Evolutionary conservation across 2,113 vertebrate species (phyloP), one percentile per base, ranked within the genome.

Genomic region (Dissostichus mawsoni): DNA sequence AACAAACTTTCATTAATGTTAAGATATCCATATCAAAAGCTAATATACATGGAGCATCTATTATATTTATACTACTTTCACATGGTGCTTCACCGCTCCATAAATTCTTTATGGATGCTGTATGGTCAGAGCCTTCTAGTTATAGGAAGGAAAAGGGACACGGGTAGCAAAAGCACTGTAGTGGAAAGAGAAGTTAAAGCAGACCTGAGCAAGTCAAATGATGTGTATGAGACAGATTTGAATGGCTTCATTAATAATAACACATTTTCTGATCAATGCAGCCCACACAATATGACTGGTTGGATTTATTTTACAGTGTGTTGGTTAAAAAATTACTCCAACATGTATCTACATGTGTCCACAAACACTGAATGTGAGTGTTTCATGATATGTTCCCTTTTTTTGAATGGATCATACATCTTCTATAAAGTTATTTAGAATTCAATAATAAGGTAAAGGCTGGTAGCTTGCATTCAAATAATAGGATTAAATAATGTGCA

Each of bases 51-150:
- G 3, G 36, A 53, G 4, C 1, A 64, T 52, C 41, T 2, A 10
- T 41, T 50, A 18, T 51, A 36, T 16, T 53, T 66, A 20, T 57
- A 53, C 16, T 20, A 55, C 13, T 65, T 20, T 64, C 36, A 78
- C 5, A 17, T 41, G 9, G 23, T 55, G 55, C 20, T 62, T 62
- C 23, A 71, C 18, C 1, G 2, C 17, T 51, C n/a, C 6, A 44
- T 82, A n/a, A 67, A 63, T 36, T 47, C 11, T 79, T 52, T n/a
- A 68, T 57, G 20, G 44, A 33, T 61, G 33, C 68, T 58, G 57
- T 57, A 36, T 8, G 20, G 25, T 56, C 13, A 44, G 13, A 48
- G 48, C 47, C 50, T 16, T 82, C 20, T 72, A 44, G 48, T 63
- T 16, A 74, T 1, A 69, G 50, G 8, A 36, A 72, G 64, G 57